These are phyloP conservation scores for Scaptomyza flava DNA, from an alignment of 2,888 invertebrate genomes.

Conservation along the genomic window DNA sequence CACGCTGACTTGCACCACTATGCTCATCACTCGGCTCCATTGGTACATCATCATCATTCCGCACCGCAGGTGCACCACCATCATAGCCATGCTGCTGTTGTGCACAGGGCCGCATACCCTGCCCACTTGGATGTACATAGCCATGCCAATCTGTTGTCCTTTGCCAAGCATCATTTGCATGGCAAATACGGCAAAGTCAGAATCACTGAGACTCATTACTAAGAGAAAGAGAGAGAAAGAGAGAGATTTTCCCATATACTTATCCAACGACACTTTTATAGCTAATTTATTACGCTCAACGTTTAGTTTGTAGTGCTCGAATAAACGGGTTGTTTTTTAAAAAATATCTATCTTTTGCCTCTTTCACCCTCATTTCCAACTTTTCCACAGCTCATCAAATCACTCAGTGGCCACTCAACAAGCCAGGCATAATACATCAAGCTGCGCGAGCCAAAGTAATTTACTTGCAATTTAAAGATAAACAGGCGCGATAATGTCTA, in stretches of 20 bases:
- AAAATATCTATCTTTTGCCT: constrained; percentile 9
- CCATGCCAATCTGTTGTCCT: constrained; percentile 74
- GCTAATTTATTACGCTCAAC: constrained; percentile 76
- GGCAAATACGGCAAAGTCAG: constrained; percentile 82
- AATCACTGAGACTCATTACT: constrained; percentile 83
- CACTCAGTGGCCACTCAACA: constrained; percentile 74
- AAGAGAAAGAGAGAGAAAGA: constrained; percentile 52
- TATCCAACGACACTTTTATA: constrained; percentile 59
- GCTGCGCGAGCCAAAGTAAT: constrained; percentile 75
- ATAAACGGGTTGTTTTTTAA: constrained; percentile 61
- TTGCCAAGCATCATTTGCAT: constrained; percentile 81
- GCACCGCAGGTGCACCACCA: constrained; percentile 74
- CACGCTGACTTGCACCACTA: constrained; percentile 67
- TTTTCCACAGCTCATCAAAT: constrained; percentile 61
- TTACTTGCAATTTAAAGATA: constrained; percentile 81
- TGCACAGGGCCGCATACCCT: constrained; percentile 69
- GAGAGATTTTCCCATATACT: constrained; percentile 56
- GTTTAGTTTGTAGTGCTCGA: constrained; percentile 57
- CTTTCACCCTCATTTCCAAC: constrained; percentile 1
- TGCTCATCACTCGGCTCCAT: constrained; percentile 60
- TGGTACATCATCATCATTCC: constrained; percentile 63
- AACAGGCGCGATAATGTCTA: constrained; percentile 81
- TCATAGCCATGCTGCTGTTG: constrained; percentile 69
- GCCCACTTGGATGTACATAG: constrained; percentile 75
- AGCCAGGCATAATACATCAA: constrained; percentile 72